Percentiles rank a stretch among this genome's conserved stretches.
phyloP scores from a whole-genome alignment of 2,888 invertebrate species.

The Autographa pulchrina region DNA sequence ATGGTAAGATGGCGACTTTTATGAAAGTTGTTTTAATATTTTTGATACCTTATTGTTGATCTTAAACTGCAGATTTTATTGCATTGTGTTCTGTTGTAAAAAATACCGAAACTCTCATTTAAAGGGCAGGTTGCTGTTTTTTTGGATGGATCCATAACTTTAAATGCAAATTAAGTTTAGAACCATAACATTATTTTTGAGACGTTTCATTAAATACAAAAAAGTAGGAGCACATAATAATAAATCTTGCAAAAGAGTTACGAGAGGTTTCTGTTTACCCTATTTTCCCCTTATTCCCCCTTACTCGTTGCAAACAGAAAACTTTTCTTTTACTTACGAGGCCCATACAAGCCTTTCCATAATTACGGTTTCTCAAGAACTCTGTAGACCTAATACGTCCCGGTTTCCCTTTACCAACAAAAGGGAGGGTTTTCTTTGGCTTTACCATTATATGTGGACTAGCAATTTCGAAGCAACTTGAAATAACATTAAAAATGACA shows the following conservation, averaged over 20 bases:
- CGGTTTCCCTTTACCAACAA: not conserved
- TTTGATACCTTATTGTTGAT: too few species aligned
- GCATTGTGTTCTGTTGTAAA: too few species aligned
- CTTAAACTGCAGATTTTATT: too few species aligned
- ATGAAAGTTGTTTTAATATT: too few species aligned
- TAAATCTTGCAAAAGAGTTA: not conserved
- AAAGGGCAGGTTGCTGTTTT: too few species aligned
- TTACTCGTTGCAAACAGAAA: not conserved
- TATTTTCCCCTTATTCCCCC: not conserved
- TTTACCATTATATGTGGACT: not conserved
- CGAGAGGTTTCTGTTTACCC: not conserved
- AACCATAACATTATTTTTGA: not conserved
- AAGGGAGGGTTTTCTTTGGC: not conserved
- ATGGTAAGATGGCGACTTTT: not conserved
- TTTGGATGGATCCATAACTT: too few species aligned
- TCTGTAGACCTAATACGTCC: not conserved
- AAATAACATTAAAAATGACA: not conserved
- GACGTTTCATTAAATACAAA: not conserved
- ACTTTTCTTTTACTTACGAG: conserved; percentile 1
- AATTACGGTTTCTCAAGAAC: not conserved
- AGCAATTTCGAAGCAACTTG: not conserved
- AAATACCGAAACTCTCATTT: too few species aligned
- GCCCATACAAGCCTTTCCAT: not conserved
- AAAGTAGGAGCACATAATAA: not conserved
- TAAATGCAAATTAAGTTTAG: too few species aligned